Evolutionary conservation across 2,888 invertebrate genomes (phyloP), one percentile per base, ranked within the genome.

Genomic region (Coleophora flavipennella): DNA sequence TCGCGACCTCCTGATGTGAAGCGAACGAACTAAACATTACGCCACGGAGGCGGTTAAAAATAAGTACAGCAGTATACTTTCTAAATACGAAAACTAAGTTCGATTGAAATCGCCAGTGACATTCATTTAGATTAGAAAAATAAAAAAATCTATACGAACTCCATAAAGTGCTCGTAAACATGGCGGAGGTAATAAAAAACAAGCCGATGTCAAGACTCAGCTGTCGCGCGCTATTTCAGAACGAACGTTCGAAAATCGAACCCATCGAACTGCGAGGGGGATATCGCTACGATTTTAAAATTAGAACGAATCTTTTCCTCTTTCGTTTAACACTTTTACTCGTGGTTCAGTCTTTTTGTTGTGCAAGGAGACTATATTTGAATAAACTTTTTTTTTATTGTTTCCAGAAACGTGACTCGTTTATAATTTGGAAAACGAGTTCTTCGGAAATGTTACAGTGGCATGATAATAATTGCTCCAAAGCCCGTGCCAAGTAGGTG

Each of bases 101-200:
- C 67, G 74, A 80, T 76, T 74, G 54, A 57, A 61, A 57, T 60
- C 56, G 51, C 56, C 58, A 67, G 72, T 72, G 77, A 77, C 70
- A 73, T 71, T 69, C 75, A 69, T 72, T 68, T n/a, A 68, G 69
- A 71, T 74, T 68, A 71, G 66, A 68, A 72, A 68, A 79, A 77
- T 77, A 75, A 59, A 75, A 59, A 20, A 77, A 80, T 77, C 77
- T 80, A 80, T 78, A 78, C 76, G 75, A 79, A 73, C 77, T 75
- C 20, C 73, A 78, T 80, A 80, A 80, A 83, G 80, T 76, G 80
- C 71, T 80, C 79, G 78, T 83, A 83, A 84, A 83, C 81, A 79
- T 71, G 74, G 73, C 67, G 78, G 74, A 72, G 73, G 80, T 68
- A 77, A 79, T 81, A 83, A 84, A 83, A 80, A 83, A 76, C 65